Base-by-base conservation (phyloP, 2,113 vertebrate species). In the Pygoscelis adeliae region DNA sequence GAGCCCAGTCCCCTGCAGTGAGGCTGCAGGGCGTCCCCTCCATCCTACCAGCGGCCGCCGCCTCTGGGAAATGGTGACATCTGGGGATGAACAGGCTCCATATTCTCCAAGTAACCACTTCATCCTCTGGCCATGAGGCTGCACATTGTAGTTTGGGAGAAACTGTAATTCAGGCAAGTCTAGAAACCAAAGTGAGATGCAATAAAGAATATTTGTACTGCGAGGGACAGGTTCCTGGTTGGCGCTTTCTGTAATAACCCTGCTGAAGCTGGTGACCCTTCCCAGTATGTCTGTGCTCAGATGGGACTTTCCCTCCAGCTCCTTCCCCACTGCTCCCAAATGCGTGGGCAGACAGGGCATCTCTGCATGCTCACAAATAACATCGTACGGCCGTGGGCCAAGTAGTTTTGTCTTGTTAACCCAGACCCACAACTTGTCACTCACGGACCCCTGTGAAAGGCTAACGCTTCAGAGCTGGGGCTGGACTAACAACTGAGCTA, bases 81-180 rank as follows among this genome's bases (percentile, higher is more conserved):
- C 10, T 1, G 6, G 25, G 14, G 12, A 82, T 34, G 52, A n/a
- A 36, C 0, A 0, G 36, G 36, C 46, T 89, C 38, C 20, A 2
- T 49, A 10, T 46, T 77, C 55, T 67, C 55, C 42, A 27, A 14
- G n/a, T 44, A 72, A n/a, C 50, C 13, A 32, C 40, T 14, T 67
- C 50, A 40, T 11, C 29, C n/a, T 83, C 34, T 53, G 62, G 36
- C 74, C 44, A 5, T 2, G 13, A 55, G n/a, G 47, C 46, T 61
- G 40, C 21, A 2, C 9, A 0, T 6, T 44, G 30, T 40, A 34
- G 11, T 55, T 72, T 17, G 26, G 40, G 42, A 88, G 66, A 61
- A 74, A 73, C 3, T 36, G 17, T 32, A 40, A 47, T 49, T 72
- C 40, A 65, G 58, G 42, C 56, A 65, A 50, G 62, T 26, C 7